A percentile compares a stretch with the other conserved stretches of the same genome.
Evolutionary conservation across 2,888 invertebrate genomes (phyloP).

Genomic region (Calameuta filiformis): DNA sequence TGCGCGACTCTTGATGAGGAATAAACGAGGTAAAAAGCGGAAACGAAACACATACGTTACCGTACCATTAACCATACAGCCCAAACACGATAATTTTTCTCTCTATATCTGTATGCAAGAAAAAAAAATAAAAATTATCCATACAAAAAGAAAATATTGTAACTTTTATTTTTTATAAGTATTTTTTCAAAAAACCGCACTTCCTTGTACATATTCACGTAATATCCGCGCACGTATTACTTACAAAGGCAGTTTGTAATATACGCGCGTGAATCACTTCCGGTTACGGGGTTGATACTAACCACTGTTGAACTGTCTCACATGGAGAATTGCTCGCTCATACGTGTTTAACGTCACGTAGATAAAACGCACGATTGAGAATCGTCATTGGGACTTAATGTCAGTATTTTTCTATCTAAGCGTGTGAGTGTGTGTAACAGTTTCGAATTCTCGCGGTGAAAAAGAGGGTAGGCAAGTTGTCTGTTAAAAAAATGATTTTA

Average conservation of each 20-base stretch:
- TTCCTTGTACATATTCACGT: neutral
- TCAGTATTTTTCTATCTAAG: slow-evolving; percentile 27
- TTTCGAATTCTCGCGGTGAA: too few relatives aligned
- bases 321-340: too few relatives aligned
- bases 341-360: too few relatives aligned
- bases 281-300: slow-evolving; percentile 24
- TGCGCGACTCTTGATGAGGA: neutral
- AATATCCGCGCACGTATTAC: neutral
- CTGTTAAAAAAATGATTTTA: too few relatives aligned
- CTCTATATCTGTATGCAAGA: too few relatives aligned
- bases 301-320: too few relatives aligned
- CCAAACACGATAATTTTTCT: too few relatives aligned
- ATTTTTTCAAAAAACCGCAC: neutral
- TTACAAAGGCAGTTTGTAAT: slow-evolving; percentile 14
- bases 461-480: too few relatives aligned
- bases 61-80: too few relatives aligned
- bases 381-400: slow-evolving; percentile 11
- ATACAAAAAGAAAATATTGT: neutral
- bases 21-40: neutral
- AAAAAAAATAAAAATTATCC: too few relatives aligned
- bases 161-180: neutral
- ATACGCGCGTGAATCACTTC: slow-evolving; percentile 43
- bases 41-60: neutral
- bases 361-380: too few relatives aligned
- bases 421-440: neutral